Percentiles rank a stretch among this genome's conserved stretches.
Conservation (phyloP, 35 echinoderm and acorn worm species). For the Stichopus chloronotus region DNA sequence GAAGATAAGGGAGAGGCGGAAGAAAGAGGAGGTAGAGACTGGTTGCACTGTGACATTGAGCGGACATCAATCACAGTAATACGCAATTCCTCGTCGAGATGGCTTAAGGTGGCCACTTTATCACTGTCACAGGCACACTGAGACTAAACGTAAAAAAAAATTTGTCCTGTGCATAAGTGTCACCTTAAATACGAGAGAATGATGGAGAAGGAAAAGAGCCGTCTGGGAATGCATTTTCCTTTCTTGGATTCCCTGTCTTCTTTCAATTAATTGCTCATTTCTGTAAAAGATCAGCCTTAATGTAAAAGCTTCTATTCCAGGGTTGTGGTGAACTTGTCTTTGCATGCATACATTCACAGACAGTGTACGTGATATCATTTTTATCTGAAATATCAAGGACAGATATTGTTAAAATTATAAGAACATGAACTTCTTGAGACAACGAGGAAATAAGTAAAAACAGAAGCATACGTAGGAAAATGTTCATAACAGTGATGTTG, state of each 20-base stretch:
- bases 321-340: too few species aligned
- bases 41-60: slow-evolving; percentile 42
- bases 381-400: too few species aligned
- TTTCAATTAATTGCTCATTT: not conserved
- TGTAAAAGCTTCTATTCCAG: too few species aligned
- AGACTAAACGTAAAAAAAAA: not conserved
- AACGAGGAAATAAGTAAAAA: too few species aligned
- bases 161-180: not conserved
- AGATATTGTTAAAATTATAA: too few species aligned
- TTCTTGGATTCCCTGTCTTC: not conserved
- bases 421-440: too few species aligned
- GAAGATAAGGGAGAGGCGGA: not conserved
- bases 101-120: not conserved
- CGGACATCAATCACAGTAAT: slow-evolving; percentile 33
- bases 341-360: too few species aligned
- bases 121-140: not conserved
- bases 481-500: too few species aligned
- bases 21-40: not conserved
- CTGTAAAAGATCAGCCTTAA: not conserved
- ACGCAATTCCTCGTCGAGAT: not conserved
- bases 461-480: too few species aligned
- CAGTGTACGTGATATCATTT: too few species aligned
- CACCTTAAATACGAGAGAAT: not conserved
- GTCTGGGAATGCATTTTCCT: not conserved
- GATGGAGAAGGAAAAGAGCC: not conserved